phyloP scores from a whole-genome alignment of 2,113 vertebrate species.

The Amphilophus citrinellus region DNA sequence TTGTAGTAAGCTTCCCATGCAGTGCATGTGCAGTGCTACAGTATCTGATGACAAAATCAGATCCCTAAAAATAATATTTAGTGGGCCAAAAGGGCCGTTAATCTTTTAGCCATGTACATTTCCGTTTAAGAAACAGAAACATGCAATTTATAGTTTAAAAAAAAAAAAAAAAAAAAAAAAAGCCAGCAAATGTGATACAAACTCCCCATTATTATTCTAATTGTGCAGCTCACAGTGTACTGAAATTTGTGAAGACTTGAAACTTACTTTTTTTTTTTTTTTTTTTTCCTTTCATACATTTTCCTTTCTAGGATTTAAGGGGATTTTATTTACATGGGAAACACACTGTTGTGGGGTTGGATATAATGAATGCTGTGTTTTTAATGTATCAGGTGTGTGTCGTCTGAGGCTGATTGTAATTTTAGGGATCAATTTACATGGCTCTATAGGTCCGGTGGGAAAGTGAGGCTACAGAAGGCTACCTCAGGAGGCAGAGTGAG shows the following conservation, averaged over 20 bases:
- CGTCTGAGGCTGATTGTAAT: conserved; percentile 40
- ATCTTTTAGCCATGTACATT: conserved; percentile 68
- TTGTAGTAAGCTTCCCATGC: conserved; percentile 46
- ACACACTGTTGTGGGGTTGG: conserved; percentile 72
- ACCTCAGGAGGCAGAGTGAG: conserved; percentile 63
- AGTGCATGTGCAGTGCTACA: conserved; percentile 25
- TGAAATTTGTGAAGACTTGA: conserved; percentile 66
- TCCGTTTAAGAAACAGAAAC: conserved; percentile 58
- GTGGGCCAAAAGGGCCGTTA: conserved; percentile 31
- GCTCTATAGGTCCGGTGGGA: conserved; percentile 38
- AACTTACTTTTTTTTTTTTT: conserved; percentile 50
- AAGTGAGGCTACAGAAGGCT: conserved; percentile 61
- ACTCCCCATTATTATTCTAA: conserved; percentile 48
- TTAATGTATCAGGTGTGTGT: conserved; percentile 36
- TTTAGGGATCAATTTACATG: conserved; percentile 63
- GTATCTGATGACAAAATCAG: conserved; percentile 42
- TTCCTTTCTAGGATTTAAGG: conserved; percentile 67
- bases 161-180: too few species aligned
- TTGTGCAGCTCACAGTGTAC: conserved; percentile 68
- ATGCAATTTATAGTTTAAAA: conserved; percentile 61
- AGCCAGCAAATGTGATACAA: conserved; percentile 70
- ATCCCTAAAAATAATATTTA: conserved; percentile 42
- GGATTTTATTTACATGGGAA: conserved; percentile 67
- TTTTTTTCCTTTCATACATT: conserved; percentile 54
- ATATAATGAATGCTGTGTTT: conserved; percentile 61